These are phyloP conservation scores for Danio kyathit DNA, from an alignment of 2,797 vertebrate genomes.

Conservation along the genomic window DNA sequence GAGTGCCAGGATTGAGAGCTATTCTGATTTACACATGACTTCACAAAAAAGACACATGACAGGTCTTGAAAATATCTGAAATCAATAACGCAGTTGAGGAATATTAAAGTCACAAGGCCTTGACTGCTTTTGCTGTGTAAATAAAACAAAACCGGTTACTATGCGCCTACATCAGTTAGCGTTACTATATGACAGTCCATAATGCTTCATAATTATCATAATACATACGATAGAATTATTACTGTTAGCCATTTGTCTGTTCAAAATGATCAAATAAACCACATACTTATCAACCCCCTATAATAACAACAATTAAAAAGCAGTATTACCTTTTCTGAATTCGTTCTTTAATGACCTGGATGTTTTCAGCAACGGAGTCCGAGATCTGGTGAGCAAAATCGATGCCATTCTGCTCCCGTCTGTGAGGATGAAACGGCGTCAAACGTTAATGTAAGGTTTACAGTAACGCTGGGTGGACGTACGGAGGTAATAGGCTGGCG, in stretches of 20 bases:
- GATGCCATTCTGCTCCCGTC: slow-evolving; percentile 78
- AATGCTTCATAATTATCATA: neutral
- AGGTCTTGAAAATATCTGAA: neutral
- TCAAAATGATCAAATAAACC: neutral
- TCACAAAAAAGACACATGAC: neutral
- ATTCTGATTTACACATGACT: slow-evolving; percentile 2
- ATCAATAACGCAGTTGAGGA: neutral
- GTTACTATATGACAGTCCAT: slow-evolving; percentile 22
- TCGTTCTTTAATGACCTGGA: slow-evolving; percentile 79
- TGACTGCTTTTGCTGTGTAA: neutral
- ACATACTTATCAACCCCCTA: neutral
- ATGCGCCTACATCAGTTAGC: neutral
- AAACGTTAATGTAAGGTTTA: slow-evolving; percentile 10
- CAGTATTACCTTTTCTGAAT: slow-evolving; percentile 74
- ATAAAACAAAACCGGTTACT: neutral
- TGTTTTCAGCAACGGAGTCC: slow-evolving; percentile 79
- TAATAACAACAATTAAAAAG: neutral
- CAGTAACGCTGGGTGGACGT: neutral
- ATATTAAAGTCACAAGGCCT: neutral
- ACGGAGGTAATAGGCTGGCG: neutral
- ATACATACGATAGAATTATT: neutral
- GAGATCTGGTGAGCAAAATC: slow-evolving; percentile 81
- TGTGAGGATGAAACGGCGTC: neutral
- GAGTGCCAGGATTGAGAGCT: neutral
- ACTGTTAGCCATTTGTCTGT: neutral